Evolutionary conservation across 2,797 vertebrate genomes (phyloP), one percentile per base, ranked within the genome.

Genomic region (Clarias laeviceps): DNA sequence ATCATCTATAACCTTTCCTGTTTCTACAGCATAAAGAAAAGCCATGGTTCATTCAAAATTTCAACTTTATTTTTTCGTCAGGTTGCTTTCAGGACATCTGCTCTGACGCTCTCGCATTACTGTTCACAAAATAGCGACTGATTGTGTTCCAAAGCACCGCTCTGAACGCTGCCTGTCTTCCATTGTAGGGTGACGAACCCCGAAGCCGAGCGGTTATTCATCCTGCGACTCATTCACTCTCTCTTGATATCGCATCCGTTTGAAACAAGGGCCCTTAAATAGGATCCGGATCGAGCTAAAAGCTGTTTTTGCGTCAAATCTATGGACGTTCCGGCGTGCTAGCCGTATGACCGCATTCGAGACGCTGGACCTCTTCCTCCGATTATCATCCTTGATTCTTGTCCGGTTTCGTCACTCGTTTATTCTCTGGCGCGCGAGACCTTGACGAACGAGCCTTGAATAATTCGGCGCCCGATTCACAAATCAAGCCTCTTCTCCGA

Each of bases 301-400:
- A 2, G 87, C 90, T 86, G 92, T 94, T 93, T n/a, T 22, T 90
- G 92, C 64, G 73, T 86, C 57, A 86, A 93, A 93, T 94, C 90
- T 90, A 87, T 80, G 88, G 90, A 89, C 83, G 94, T 95, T 95
- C 93, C 88, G n/a, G n/a, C n/a, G 90, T 87, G 91, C 91, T 91
- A 92, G 79, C 1, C 84, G 76, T 80, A 84, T 37, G 90, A 91
- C 92, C 91, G 89, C 68, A 59, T 82, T 80, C 73, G 50, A 18
- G 87, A 87, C 85, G 85, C 59, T 76, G 37, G 77, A 88, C 74
- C 50, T 82, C 85, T 85, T 80, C 64, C 69, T 86, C 50, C 50
- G 61, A 80, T 66, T 85, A 83, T 83, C 4, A 18, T 20, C 68
- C 50, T 20, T 20, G 37, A 34, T 57, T 20, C 29, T 68, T 40